Conservation (phyloP, 2,888 invertebrate genomes). For the Calliphora vomitoria region DNA sequence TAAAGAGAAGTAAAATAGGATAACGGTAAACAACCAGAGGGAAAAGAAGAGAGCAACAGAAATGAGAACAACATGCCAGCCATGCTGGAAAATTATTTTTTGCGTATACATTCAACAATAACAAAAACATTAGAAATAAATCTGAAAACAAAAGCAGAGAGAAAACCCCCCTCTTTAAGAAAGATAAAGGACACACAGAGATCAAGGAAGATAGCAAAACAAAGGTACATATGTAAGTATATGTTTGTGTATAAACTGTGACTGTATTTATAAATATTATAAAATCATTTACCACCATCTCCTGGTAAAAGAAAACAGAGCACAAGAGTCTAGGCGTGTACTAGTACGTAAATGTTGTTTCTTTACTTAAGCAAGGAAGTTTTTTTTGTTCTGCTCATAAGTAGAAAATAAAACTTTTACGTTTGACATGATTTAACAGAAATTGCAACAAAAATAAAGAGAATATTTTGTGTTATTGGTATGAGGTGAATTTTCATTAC, state of each 20-base stretch:
- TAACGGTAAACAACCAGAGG: conserved; percentile 29
- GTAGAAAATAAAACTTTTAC: conserved; percentile 3
- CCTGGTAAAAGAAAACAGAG: background rate
- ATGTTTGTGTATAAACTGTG: background rate
- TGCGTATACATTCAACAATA: background rate
- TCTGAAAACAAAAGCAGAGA: background rate
- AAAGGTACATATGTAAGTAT: background rate
- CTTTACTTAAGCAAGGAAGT: background rate
- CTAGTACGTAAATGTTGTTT: background rate
- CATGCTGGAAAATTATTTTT: conserved; percentile 3
- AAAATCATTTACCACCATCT: background rate
- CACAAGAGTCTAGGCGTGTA: background rate
- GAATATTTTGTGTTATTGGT: background rate
- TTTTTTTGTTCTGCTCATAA: background rate
- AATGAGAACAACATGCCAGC: background rate
- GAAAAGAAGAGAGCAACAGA: background rate
- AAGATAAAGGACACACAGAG: background rate
- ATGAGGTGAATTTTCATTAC: background rate
- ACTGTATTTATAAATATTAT: background rate
- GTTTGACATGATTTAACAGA: background rate
- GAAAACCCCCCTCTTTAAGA: background rate
- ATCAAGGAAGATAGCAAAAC: background rate
- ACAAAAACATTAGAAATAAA: background rate
- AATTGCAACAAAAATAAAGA: background rate
- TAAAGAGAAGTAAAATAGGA: conserved; percentile 41